Evolutionary conservation across 2,888 invertebrate genomes (phyloP), one percentile per base, ranked within the genome.

Genomic region (Acheta domesticus): DNA sequence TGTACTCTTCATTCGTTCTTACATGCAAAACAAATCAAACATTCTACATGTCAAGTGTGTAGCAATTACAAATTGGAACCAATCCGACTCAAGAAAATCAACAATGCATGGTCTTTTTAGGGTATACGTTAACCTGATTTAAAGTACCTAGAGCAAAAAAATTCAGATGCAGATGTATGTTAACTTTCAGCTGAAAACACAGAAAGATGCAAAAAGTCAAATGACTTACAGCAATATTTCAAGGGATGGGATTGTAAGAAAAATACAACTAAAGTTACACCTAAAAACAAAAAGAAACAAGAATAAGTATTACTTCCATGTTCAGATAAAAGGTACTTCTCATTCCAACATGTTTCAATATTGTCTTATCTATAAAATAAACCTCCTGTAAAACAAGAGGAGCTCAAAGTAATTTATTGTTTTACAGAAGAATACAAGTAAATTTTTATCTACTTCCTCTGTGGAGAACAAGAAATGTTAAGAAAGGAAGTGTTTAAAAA

Each of bases 201-300:
- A 36, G 48, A 19, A 48, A 77, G 21, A 49, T 77, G 49, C n/a
- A 77, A 20, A 49, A 36, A 77, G 49, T 36, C 49, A 77, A 21
- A 49, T 36, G 77, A 62, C 50, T 78, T 75, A 49, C 49, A 78
- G 62, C 62, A 62, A n/a, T 62, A 62, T 19, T 12, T 5, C 5
- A 19, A 62, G 62, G 62, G 62, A 62, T 62, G 62, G 62, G 62
- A 62, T 62, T 14, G 62, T 48, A 19, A 14, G 75, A 76, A 75
- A 75, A 36, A 79, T n/a, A 75, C 74, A 78, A 78, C 74, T 75
- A 75, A 78, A 78, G 74, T 62, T 62, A 62, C 14, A 62, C 14
- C 62, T 14, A 62, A 62, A 62, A 62, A 62, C 62, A 62, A 62
- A 19, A 36, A 62, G 14, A 62, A 19, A 14, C 62, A 62, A 62